A percentile compares a stretch with the other conserved stretches of the same genome.
Evolutionary conservation across 2,888 invertebrate genomes (phyloP).

Genomic region (Drosophila prostipennis): DNA sequence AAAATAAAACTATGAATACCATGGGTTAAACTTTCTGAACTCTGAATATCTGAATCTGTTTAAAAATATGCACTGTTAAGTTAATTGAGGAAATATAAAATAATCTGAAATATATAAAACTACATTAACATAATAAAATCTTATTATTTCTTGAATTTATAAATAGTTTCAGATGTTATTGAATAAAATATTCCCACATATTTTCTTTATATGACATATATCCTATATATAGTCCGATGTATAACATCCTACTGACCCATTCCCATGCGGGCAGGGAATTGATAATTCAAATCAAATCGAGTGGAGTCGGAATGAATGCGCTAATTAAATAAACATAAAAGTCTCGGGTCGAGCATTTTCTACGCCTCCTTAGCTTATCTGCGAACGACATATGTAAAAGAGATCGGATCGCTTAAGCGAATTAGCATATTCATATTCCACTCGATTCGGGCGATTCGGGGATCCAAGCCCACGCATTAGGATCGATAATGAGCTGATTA

Average conservation of each 20-base stretch:
- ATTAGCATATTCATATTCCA: conserved; percentile 52
- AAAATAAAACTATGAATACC: too few relatives aligned
- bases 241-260: conserved; percentile 32
- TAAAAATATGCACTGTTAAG: too few relatives aligned
- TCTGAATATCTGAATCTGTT: too few relatives aligned
- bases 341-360: conserved; percentile 60
- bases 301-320: conserved; percentile 47
- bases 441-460: conserved; percentile 1
- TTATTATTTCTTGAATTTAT: too few relatives aligned
- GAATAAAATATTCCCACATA: conserved; percentile 6
- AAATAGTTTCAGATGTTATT: neutral
- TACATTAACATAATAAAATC: neutral
- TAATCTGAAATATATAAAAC: neutral
- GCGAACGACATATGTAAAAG: conserved; percentile 51
- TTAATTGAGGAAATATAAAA: too few relatives aligned
- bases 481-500: conserved; percentile 45
- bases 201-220: neutral
- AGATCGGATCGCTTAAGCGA: conserved; percentile 35
- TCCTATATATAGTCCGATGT: conserved; percentile 19
- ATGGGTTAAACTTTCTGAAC: too few relatives aligned
- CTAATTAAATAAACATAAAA: conserved; percentile 77
- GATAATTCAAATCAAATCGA: conserved; percentile 57
- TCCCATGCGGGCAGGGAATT: conserved; percentile 50
- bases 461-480: conserved; percentile 35
- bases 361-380: conserved; percentile 79